These are phyloP conservation scores for Cryptocheilus praepositus DNA, from an alignment of 2,888 invertebrate genomes.

Conservation along the genomic window DNA sequence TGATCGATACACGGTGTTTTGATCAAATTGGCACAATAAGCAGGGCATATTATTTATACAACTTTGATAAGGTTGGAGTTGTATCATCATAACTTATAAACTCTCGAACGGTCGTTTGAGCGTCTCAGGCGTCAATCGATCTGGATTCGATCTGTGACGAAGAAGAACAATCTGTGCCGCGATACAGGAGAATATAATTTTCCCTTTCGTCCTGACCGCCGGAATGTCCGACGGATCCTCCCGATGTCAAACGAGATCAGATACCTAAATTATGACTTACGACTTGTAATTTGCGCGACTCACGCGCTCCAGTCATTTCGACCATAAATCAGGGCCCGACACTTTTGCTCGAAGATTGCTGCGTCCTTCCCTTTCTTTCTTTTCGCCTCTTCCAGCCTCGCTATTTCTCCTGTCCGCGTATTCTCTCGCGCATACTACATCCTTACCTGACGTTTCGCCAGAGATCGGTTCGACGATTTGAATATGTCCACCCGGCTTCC, in stretches of 20 bases:
- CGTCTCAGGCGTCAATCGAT: too few relatives aligned
- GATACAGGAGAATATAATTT: too few relatives aligned
- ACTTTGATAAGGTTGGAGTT: too few relatives aligned
- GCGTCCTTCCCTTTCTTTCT: not conserved
- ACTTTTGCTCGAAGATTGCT: not conserved
- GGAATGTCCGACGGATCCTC: constrained; percentile 1
- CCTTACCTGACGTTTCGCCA: not conserved
- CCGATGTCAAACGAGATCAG: constrained; percentile 31
- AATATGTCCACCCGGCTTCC: not conserved
- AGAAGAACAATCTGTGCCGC: too few relatives aligned
- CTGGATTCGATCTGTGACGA: too few relatives aligned
- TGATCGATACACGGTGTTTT: too few relatives aligned
- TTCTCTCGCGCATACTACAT: constrained; percentile 1
- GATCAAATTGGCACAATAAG: too few relatives aligned
- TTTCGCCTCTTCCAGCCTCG: constrained; percentile 6
- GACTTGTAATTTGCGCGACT: constrained; percentile 40
- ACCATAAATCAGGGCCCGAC: constrained; percentile 30
- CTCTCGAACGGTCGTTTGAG: too few relatives aligned
- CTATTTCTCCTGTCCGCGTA: not conserved
- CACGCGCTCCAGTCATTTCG: constrained; percentile 16
- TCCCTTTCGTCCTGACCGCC: constrained; percentile 8
- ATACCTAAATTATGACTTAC: constrained; percentile 41
- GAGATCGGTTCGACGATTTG: constrained; percentile 1
- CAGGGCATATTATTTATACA: too few relatives aligned
- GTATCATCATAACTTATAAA: too few relatives aligned